phyloP scores from a whole-genome alignment of 2,797 vertebrate species.

The Sebastes taczanowskii region DNA sequence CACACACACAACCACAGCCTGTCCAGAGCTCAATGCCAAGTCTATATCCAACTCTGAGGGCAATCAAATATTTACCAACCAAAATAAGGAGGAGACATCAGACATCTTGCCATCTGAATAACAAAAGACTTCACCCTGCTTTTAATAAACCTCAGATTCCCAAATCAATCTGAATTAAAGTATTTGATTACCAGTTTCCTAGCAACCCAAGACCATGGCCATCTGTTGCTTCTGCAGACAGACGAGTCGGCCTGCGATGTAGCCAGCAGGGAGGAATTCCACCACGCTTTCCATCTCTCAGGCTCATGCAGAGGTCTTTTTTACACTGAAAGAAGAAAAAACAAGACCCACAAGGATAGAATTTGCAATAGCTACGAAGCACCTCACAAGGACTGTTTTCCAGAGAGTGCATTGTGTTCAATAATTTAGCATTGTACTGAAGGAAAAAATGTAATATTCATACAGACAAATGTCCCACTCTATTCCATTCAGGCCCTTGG shows the following conservation, averaged over 20 bases:
- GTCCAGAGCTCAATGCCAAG: conserved; percentile 30
- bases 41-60: conserved; percentile 32
- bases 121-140: conserved; percentile 71
- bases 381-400: conserved; percentile 63
- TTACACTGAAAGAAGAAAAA: conserved; percentile 34
- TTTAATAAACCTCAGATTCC: conserved; percentile 78
- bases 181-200: conserved; percentile 87
- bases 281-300: conserved; percentile 59
- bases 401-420: conserved; percentile 78
- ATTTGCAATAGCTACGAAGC: conserved; percentile 44
- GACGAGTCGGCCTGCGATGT: conserved; percentile 59
- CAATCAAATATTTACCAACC: conserved; percentile 59
- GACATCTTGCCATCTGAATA: conserved; percentile 66
- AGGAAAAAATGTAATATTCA: conserved; percentile 76
- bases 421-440: conserved; percentile 75
- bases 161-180: conserved; percentile 81
- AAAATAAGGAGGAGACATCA: conserved; percentile 52
- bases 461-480: conserved; percentile 77
- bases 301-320: conserved; percentile 47
- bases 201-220: conserved; percentile 84
- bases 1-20: conserved; percentile 24
- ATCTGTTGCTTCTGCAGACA: conserved; percentile 84
- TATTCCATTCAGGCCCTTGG: conserved; percentile 43
- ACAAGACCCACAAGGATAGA: conserved; percentile 22
- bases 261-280: conserved; percentile 82